Evolutionary conservation across 2,888 invertebrate species (phyloP), one percentile per base, ranked within the genome.

Genomic region (Lasioglossum calceatum): DNA sequence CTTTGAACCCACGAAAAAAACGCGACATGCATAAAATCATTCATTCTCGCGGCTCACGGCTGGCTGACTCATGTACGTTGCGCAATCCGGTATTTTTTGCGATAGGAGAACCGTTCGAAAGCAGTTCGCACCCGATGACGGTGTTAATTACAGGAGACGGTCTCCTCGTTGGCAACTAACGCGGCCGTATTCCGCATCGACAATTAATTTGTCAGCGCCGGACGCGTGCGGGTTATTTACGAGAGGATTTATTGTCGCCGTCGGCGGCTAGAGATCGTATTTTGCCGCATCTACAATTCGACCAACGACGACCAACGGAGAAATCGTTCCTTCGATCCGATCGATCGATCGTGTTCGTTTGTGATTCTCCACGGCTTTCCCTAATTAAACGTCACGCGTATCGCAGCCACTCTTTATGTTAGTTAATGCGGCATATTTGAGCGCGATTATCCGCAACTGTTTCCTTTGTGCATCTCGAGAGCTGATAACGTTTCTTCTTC

Each of bases 141-240:
- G 36, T 19, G 70, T 27, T 78, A 71, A 83, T 83, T 80, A 81
- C 58, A 50, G 67, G 16, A 32, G 71, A 19, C 50, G 36, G n/a
- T 44, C 47, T 72, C 36, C 77, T 64, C 12, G 54, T 23, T 8
- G 81, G n/a, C 39, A 76, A 61, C 50, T 61, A 71, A 72, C 36
- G 44, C 70, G 36, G 36, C 19, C 32, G 44, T 77, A 71, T 58
- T 42, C 72, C n/a, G 61, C 32, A 42, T 64, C 54, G 77, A 36
- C 73, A 27, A 78, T 61, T 75, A 84, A 72, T 77, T 81, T 27
- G 72, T 73, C 84, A 72, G n/a, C 61, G 61, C 0, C 50, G 36
- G 71, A 74, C 58, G 72, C 36, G 44, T 44, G 54, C 14, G 7
- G 70, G 78, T 78, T 82, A 74, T 78, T 84, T 74, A 50, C 32